These are phyloP conservation scores for Apostichopus japonicus DNA, from an alignment of 35 echinoderm and acorn worm genomes.

Conservation along the genomic window DNA sequence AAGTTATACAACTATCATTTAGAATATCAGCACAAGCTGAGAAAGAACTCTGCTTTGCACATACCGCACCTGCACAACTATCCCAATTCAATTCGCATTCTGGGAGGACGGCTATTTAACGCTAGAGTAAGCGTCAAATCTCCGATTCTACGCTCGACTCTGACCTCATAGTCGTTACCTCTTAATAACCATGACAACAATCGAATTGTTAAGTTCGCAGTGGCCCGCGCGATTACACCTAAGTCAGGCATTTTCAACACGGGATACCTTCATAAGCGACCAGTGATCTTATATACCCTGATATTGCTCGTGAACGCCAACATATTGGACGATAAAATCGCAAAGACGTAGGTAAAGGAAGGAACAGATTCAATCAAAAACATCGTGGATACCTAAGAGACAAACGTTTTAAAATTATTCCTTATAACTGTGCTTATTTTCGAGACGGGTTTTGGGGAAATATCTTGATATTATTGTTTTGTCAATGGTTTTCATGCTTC, in stretches of 20 bases:
- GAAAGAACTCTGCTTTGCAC: not conserved
- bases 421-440: no score
- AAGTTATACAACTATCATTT: not conserved
- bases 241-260: slow-evolving; percentile 14
- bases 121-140: slow-evolving; percentile 28
- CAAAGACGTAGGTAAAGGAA: not conserved
- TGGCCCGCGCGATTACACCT: slow-evolving; percentile 28
- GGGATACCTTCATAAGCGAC: not conserved
- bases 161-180: slow-evolving; percentile 8
- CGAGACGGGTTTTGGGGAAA: no score
- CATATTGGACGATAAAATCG: not conserved
- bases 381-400: no score
- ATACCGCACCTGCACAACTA: not conserved
- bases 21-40: not conserved
- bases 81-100: not conserved
- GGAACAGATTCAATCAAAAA: no score
- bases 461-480: no score
- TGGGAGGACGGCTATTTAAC: not conserved
- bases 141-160: slow-evolving; percentile 43
- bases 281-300: not conserved
- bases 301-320: not conserved
- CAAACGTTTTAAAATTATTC: no score
- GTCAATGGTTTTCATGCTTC: no score
- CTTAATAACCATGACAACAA: slow-evolving; percentile 12
- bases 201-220: not conserved